phyloP scores from a whole-genome alignment of 2,888 invertebrate species.

The Xestia rhomboidea region DNA sequence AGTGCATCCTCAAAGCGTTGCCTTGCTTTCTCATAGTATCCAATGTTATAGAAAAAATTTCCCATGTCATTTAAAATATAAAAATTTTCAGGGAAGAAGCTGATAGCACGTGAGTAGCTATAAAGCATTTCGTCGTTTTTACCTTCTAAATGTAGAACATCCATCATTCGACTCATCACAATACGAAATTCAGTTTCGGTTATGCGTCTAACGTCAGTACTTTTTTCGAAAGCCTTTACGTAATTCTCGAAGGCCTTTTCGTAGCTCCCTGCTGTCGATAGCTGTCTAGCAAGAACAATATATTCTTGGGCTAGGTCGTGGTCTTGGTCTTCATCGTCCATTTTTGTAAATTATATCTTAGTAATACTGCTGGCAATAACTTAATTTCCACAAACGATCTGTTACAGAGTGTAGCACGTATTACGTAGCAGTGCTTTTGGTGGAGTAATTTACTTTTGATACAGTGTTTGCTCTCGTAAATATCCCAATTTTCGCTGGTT shows the following conservation, averaged over 20 bases:
- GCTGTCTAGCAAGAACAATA: slow-evolving; percentile 75
- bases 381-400: neutral
- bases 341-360: slow-evolving; percentile 44
- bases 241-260: slow-evolving; percentile 80
- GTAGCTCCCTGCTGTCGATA: slow-evolving; percentile 71
- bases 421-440: neutral
- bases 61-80: slow-evolving; percentile 83
- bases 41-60: slow-evolving; percentile 87
- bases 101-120: slow-evolving; percentile 77
- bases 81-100: slow-evolving; percentile 76
- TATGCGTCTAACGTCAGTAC: slow-evolving; percentile 67
- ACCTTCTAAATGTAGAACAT: slow-evolving; percentile 68
- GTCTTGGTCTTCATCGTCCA: slow-evolving; percentile 63
- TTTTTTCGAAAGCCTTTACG: slow-evolving; percentile 77
- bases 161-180: slow-evolving; percentile 74
- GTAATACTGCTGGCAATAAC: neutral
- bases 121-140: slow-evolving; percentile 79
- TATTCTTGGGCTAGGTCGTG: slow-evolving; percentile 66
- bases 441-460: neutral
- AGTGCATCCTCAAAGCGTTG: slow-evolving; percentile 90
- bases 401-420: neutral
- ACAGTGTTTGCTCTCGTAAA: neutral
- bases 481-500: neutral
- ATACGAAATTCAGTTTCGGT: slow-evolving; percentile 79
- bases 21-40: slow-evolving; percentile 90